These are phyloP conservation scores for Craniophora ligustri DNA, from an alignment of 2,888 invertebrate species.

Conservation along the genomic window DNA sequence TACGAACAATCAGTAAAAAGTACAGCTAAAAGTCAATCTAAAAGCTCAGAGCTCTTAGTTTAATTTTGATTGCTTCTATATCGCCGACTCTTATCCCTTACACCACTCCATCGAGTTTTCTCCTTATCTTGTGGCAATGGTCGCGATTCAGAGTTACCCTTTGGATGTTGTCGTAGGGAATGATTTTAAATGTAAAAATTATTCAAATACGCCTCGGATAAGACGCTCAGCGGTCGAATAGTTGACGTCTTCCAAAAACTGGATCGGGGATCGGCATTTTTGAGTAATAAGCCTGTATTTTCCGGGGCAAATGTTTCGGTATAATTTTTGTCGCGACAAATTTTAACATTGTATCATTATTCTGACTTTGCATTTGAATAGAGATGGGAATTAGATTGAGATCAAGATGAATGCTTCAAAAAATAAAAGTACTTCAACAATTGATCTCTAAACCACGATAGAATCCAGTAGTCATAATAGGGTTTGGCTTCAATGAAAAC, in stretches of 20 bases:
- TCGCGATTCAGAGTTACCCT: slow-evolving; percentile 87
- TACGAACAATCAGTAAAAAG: too few species aligned
- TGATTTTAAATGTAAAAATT: slow-evolving; percentile 89
- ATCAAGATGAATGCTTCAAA: neutral
- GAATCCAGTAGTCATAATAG: too few species aligned
- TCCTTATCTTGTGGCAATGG: slow-evolving; percentile 86
- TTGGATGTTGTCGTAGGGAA: slow-evolving; percentile 87
- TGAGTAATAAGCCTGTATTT: slow-evolving; percentile 67
- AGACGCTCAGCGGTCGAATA: slow-evolving; percentile 80
- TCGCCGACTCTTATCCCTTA: slow-evolving; percentile 39
- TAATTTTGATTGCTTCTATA: neutral
- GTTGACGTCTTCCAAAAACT: slow-evolving; percentile 72
- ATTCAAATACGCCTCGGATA: slow-evolving; percentile 84
- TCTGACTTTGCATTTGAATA: slow-evolving; percentile 13
- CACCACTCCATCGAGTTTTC: slow-evolving; percentile 68
- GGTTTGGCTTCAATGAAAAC: too few species aligned
- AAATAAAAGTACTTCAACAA: too few species aligned
- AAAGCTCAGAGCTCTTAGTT: neutral
- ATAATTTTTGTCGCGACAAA: slow-evolving; percentile 55
- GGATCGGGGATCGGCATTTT: slow-evolving; percentile 79
- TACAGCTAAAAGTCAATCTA: neutral
- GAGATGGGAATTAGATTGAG: neutral
- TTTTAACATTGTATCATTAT: slow-evolving; percentile 54
- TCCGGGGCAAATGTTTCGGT: slow-evolving; percentile 45
- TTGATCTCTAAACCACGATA: neutral